phyloP scores from a whole-genome alignment of 2,797 vertebrate species.

The Notamacropus eugenii region DNA sequence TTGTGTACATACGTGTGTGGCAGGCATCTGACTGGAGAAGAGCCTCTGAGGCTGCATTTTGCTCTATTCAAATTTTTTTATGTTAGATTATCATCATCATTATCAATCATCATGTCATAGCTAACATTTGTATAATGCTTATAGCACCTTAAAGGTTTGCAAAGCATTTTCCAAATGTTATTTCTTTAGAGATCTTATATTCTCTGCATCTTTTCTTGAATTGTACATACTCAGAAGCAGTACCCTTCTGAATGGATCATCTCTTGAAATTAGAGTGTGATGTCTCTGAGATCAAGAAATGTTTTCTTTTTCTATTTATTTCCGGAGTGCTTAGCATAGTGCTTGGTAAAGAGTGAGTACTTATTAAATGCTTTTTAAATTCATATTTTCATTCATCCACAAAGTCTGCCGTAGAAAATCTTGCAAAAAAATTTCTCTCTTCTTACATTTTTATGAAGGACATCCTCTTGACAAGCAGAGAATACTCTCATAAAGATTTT shows the following conservation, averaged over 20 bases:
- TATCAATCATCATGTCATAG: background rate
- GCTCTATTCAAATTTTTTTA: background rate
- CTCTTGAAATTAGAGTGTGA: background rate
- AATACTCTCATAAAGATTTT: background rate
- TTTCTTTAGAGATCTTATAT: background rate
- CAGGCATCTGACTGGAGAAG: background rate
- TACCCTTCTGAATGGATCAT: background rate
- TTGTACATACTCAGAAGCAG: background rate
- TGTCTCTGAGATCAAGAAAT: background rate
- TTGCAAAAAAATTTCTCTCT: background rate
- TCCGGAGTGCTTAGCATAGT: background rate
- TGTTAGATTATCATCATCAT: background rate
- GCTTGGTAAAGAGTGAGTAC: background rate
- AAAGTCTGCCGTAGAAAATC: background rate
- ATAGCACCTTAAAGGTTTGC: background rate
- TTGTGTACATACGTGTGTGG: background rate
- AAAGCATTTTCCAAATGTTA: background rate
- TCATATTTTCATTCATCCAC: background rate
- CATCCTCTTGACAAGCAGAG: background rate
- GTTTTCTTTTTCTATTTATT: background rate
- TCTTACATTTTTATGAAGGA: background rate
- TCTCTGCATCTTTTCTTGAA: background rate
- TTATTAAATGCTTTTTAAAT: background rate
- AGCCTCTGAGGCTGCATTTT: background rate
- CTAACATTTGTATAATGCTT: background rate